These are phyloP conservation scores for Drosophila erecta DNA, from an alignment of 1,140 invertebrate species.

Conservation along the genomic window DNA sequence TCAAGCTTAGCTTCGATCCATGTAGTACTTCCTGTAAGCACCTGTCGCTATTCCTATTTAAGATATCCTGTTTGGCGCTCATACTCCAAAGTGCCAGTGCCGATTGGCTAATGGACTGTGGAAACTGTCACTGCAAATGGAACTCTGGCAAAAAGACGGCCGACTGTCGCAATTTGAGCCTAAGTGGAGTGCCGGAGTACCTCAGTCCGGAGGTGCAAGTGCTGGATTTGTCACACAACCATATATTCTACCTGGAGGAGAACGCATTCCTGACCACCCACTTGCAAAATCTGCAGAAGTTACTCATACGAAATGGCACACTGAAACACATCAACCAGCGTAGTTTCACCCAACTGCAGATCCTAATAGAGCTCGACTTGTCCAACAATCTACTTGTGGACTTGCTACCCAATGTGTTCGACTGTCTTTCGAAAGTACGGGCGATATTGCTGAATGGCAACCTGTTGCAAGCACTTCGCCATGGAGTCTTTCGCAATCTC, in stretches of 20 bases:
- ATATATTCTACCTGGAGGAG: slow-evolving; percentile 87
- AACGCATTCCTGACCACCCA: slow-evolving; percentile 89
- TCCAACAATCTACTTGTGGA: slow-evolving; percentile 90
- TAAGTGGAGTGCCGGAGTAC: slow-evolving; percentile 88
- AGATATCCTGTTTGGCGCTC: slow-evolving; percentile 4
- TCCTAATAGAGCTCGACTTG: slow-evolving; percentile 93
- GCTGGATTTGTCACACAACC: slow-evolving; percentile 90
- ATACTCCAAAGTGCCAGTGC: slow-evolving; percentile 6
- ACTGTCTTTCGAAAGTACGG: slow-evolving; percentile 88
- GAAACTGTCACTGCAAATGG: slow-evolving; percentile 91
- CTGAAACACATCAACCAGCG: slow-evolving; percentile 88
- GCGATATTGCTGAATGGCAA: slow-evolving; percentile 90
- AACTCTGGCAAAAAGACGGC: slow-evolving; percentile 91
- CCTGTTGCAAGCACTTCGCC: slow-evolving; percentile 88
- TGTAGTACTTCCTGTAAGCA: slow-evolving; percentile 2
- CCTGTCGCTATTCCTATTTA: slow-evolving; percentile 3
- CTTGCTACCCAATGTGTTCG: slow-evolving; percentile 89
- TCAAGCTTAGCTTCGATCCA: slow-evolving; percentile 1
- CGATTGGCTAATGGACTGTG: slow-evolving; percentile 86
- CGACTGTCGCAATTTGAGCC: slow-evolving; percentile 88
- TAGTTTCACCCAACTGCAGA: slow-evolving; percentile 90
- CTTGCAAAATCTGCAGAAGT: slow-evolving; percentile 91
- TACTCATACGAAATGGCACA: slow-evolving; percentile 89
- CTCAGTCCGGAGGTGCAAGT: slow-evolving; percentile 91
- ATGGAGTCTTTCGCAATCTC: slow-evolving; percentile 90